Conservation (phyloP, 2,888 invertebrate species). For the Lamellibrachia columna region DNA sequence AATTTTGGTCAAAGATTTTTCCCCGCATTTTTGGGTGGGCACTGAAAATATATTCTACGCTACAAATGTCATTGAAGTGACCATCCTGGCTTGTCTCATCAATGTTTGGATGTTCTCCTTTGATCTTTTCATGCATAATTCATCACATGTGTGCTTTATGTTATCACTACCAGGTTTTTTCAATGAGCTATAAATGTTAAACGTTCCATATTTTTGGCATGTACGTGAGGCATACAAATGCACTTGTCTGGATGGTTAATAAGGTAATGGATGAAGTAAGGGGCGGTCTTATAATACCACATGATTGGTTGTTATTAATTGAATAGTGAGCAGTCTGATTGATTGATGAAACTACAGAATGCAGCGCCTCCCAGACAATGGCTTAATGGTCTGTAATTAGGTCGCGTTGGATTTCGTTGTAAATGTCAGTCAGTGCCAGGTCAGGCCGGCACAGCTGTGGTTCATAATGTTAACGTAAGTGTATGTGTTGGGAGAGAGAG, state of each 20-base stretch:
- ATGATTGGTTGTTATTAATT: neutral
- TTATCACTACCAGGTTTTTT: neutral
- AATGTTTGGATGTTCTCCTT: neutral
- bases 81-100: neutral
- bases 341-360: conserved; percentile 10
- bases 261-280: neutral
- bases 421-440: neutral
- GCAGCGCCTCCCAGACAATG: neutral
- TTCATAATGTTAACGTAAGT: neutral
- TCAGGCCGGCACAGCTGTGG: neutral
- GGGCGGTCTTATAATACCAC: neutral
- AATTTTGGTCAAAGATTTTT: too few relatives aligned
- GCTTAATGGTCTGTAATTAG: neutral
- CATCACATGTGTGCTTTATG: neutral
- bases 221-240: neutral
- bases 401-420: neutral
- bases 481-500: neutral
- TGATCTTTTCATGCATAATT: neutral
- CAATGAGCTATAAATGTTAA: neutral
- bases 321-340: neutral
- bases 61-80: neutral
- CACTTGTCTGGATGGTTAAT: neutral
- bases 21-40: too few relatives aligned
- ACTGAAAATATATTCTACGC: neutral
- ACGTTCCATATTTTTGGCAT: neutral